phyloP scores from a whole-genome alignment of 2,888 invertebrate genomes.

The Tricholauxania praeusta region DNA sequence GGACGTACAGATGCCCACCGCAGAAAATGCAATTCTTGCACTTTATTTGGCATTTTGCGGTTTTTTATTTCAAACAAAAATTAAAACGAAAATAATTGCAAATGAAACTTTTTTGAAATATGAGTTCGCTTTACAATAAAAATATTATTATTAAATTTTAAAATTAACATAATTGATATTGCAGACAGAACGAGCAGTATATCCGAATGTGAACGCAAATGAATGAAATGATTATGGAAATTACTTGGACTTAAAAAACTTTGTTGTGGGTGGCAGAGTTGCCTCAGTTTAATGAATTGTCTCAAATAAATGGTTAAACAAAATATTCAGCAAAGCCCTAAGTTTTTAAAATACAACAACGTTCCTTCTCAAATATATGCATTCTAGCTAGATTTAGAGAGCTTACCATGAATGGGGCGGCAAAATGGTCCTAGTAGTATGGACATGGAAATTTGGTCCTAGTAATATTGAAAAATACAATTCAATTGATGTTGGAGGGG shows the following conservation, averaged over 20 bases:
- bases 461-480: too few species aligned
- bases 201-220: neutral
- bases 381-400: too few species aligned
- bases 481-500: too few species aligned
- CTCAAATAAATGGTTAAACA: too few species aligned
- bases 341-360: too few species aligned
- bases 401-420: too few species aligned
- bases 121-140: neutral
- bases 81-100: neutral
- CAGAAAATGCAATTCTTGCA: conserved; percentile 10
- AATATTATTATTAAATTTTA: conserved; percentile 14
- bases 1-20: neutral
- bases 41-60: conserved; percentile 4
- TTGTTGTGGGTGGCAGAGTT: too few species aligned
- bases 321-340: too few species aligned
- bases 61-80: neutral
- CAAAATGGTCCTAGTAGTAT: too few species aligned
- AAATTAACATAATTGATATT: conserved; percentile 9
- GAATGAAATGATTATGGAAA: conserved; percentile 27
- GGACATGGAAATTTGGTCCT: too few species aligned
- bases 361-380: too few species aligned
- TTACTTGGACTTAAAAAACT: conserved; percentile 12
- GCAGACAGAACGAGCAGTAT: neutral
- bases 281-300: too few species aligned
- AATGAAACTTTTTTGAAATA: neutral